phyloP scores from a whole-genome alignment of 2,888 invertebrate genomes.

The Eupithecia centaureata region DNA sequence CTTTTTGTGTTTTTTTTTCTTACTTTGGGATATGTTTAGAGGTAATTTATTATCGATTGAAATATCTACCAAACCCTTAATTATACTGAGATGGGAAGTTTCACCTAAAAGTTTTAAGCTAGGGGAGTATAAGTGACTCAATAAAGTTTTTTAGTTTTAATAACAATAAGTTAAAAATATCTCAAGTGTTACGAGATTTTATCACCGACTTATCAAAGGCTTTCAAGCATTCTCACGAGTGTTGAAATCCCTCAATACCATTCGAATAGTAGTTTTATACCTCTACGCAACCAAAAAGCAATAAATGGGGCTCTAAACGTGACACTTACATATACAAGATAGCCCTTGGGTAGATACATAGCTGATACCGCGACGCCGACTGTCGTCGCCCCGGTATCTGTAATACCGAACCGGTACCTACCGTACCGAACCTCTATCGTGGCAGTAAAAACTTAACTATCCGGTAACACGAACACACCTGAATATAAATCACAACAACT shows the following conservation, averaged over 20 bases:
- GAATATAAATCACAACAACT: conserved; percentile 76
- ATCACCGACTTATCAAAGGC: conserved; percentile 31
- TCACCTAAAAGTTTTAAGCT: neutral
- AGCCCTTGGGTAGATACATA: conserved; percentile 70
- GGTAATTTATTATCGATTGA: neutral
- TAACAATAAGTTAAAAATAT: conserved; percentile 3
- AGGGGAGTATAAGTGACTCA: neutral
- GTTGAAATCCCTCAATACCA: conserved; percentile 39
- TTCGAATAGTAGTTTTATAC: conserved; percentile 47
- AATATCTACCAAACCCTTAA: neutral
- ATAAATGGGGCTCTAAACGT: conserved; percentile 77
- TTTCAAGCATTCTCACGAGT: conserved; percentile 48
- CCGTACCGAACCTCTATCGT: conserved; percentile 68
- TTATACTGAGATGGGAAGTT: neutral
- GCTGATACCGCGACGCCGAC: conserved; percentile 70
- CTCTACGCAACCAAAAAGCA: conserved; percentile 68
- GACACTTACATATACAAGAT: conserved; percentile 77
- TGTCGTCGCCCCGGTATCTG: conserved; percentile 77
- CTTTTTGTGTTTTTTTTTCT: conserved; percentile 7
- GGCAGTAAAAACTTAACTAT: conserved; percentile 81
- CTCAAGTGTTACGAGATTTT: conserved; percentile 18
- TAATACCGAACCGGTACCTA: conserved; percentile 58
- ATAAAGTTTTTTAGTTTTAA: neutral
- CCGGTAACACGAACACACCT: conserved; percentile 77
- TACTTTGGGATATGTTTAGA: neutral